phyloP scores from a whole-genome alignment of 2,888 invertebrate species.

The Azorinus chamasolen region DNA sequence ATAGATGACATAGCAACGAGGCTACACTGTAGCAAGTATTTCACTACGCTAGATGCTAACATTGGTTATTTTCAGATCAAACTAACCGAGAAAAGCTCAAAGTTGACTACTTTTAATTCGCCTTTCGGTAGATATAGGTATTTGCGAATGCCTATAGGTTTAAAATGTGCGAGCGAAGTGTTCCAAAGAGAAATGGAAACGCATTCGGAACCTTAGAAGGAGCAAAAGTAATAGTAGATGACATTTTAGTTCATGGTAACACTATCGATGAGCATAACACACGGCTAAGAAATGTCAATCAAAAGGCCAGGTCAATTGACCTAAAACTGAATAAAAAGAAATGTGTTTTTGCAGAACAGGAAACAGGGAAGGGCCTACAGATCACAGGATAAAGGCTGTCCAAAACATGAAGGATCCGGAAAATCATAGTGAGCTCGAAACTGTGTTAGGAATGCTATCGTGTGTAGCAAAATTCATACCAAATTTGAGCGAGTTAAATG shows the following conservation, averaged over 20 bases:
- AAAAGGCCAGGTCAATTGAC: conserved; percentile 18
- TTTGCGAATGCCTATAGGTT: conserved; percentile 43
- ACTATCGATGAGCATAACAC: conserved; percentile 37
- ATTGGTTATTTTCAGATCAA: conserved; percentile 27
- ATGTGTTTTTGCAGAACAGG: conserved; percentile 21
- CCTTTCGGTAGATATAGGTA: conserved; percentile 46
- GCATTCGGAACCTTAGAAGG: conserved; percentile 42
- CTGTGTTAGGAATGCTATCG: conserved; percentile 28
- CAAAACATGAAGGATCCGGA: conserved; percentile 22
- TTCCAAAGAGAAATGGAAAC: conserved; percentile 47
- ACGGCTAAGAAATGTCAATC: conserved; percentile 24
- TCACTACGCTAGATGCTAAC: conserved; percentile 41
- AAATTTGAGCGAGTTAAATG: conserved; percentile 15
- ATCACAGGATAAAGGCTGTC: conserved; percentile 27
- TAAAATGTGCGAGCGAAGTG: conserved; percentile 35
- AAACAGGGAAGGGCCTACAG: conserved; percentile 43
- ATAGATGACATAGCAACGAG: too few relatives aligned
- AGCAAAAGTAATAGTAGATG: conserved; percentile 38
- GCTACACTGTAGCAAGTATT: too few relatives aligned
- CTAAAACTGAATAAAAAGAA: conserved; percentile 50
- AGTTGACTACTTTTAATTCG: conserved; percentile 30
- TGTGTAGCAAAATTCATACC: conserved; percentile 28
- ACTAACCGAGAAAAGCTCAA: conserved; percentile 6
- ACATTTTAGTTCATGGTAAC: conserved; percentile 41
- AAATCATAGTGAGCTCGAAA: conserved; percentile 30